These are phyloP conservation scores for Andricus quercusramuli DNA, from an alignment of 2,888 invertebrate species.

Conservation along the genomic window DNA sequence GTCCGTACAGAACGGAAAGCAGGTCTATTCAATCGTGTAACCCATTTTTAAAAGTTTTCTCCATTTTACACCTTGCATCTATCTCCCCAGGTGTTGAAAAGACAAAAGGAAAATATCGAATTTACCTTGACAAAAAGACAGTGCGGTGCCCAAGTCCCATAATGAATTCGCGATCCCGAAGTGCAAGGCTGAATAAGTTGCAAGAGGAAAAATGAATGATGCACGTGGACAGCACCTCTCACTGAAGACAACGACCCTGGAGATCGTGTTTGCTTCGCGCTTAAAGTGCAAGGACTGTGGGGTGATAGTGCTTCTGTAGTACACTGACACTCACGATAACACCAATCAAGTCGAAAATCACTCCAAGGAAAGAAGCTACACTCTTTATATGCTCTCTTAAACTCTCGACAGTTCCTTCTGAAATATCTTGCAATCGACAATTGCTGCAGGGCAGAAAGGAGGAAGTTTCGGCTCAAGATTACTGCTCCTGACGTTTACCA, in stretches of 20 bases:
- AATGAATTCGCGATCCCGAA: neutral
- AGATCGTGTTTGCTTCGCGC: constrained; percentile 35
- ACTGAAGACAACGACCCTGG: constrained; percentile 40
- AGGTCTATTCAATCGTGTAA: constrained; percentile 55
- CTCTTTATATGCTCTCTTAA: neutral
- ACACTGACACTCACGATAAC: constrained; percentile 34
- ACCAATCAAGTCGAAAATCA: neutral
- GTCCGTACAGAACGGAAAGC: constrained; percentile 71
- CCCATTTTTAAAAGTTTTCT: constrained; percentile 39
- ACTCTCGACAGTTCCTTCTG: neutral
- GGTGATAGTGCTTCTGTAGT: constrained; percentile 39
- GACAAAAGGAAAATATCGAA: neutral
- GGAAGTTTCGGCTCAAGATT: neutral
- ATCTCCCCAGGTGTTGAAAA: neutral
- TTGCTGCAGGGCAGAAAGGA: neutral
- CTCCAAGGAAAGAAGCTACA: neutral
- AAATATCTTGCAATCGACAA: neutral
- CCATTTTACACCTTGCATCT: neutral
- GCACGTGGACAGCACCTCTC: constrained; percentile 30
- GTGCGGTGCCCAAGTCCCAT: neutral
- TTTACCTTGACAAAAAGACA: neutral
- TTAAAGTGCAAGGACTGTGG: constrained; percentile 40
- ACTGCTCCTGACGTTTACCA: neutral
- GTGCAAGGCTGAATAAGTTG: constrained; percentile 26
- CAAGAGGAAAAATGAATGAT: constrained; percentile 5